These are phyloP conservation scores for Pocillopora verrucosa DNA, from an alignment of 64 coral and sea anemone genomes.

Conservation along the genomic window DNA sequence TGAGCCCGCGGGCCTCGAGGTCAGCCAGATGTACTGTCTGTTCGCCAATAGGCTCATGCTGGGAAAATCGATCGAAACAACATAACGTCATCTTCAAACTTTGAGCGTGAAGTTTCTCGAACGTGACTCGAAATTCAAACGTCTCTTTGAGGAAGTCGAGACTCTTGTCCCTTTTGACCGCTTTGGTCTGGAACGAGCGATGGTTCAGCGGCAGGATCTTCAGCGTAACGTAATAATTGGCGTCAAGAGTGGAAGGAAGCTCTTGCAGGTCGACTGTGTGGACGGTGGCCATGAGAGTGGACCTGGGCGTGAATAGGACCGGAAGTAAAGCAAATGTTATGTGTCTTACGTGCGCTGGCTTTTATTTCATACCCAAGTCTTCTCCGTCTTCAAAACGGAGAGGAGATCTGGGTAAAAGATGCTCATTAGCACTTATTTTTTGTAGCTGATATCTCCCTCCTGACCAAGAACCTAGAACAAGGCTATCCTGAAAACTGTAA, in stretches of 20 bases:
- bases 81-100: conserved; percentile 54
- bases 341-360: background rate
- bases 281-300: conserved; percentile 7
- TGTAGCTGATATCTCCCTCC: too few relatives aligned
- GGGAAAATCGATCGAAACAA: conserved; percentile 67
- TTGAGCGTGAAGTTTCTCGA: conserved; percentile 28
- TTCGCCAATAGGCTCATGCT: conserved; percentile 57
- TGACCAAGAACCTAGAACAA: too few relatives aligned
- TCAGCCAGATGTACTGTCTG: conserved; percentile 43
- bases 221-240: conserved; percentile 40
- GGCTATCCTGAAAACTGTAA: too few relatives aligned
- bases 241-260: background rate
- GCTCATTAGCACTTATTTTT: too few relatives aligned
- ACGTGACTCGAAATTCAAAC: conserved; percentile 51
- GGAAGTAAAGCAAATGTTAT: background rate
- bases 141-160: conserved; percentile 35
- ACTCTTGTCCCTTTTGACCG: conserved; percentile 7
- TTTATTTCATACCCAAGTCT: too few relatives aligned
- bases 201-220: conserved; percentile 55
- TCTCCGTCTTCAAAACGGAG: too few relatives aligned
- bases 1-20: conserved; percentile 53
- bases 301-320: background rate
- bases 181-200: conserved; percentile 53
- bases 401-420: too few relatives aligned
- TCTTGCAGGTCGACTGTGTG: conserved; percentile 19